Conservation (phyloP, 2,888 invertebrate genomes). For the Drosophila merina region DNA sequence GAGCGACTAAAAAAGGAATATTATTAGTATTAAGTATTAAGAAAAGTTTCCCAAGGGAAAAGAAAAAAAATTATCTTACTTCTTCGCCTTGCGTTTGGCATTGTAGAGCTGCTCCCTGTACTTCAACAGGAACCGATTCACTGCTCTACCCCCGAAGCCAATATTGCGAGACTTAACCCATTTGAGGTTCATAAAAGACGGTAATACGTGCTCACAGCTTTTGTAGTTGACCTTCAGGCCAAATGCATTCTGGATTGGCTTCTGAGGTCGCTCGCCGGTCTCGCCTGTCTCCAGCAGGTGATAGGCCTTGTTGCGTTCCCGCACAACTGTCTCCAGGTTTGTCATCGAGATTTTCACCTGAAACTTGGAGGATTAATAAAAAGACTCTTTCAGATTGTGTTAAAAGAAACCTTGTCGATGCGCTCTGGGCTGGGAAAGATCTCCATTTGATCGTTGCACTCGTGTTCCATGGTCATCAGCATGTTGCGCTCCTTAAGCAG, state of each 20-base stretch:
- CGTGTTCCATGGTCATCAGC: slow-evolving; percentile 97
- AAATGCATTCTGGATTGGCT: slow-evolving; percentile 86
- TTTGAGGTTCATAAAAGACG: slow-evolving; percentile 87
- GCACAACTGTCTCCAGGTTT: slow-evolving; percentile 94
- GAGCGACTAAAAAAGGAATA: slow-evolving; percentile 84
- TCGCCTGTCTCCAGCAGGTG: slow-evolving; percentile 94
- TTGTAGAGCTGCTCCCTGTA: slow-evolving; percentile 88
- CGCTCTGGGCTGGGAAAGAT: slow-evolving; percentile 96
- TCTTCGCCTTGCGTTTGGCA: slow-evolving; percentile 85
- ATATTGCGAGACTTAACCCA: slow-evolving; percentile 87
- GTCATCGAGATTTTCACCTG: slow-evolving; percentile 96
- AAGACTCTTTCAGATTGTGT: too few relatives aligned
- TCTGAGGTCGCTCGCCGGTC: slow-evolving; percentile 90
- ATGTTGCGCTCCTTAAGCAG: slow-evolving; percentile 98
- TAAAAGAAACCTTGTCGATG: slow-evolving; percentile 89
- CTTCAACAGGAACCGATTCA: slow-evolving; percentile 86
- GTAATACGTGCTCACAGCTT: slow-evolving; percentile 87
- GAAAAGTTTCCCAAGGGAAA: not conserved
- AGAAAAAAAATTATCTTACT: slow-evolving; percentile 81
- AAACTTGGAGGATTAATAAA: not conserved
- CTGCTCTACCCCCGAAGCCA: slow-evolving; percentile 86
- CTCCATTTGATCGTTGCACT: slow-evolving; percentile 87
- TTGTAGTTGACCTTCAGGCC: slow-evolving; percentile 87
- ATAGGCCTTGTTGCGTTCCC: slow-evolving; percentile 96
- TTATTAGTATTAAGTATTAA: not conserved